Percentiles rank a stretch among this genome's conserved stretches.
These are phyloP conservation scores for Aleiodes testaceus DNA, from an alignment of 2,888 invertebrate genomes.

Conservation along the genomic window DNA sequence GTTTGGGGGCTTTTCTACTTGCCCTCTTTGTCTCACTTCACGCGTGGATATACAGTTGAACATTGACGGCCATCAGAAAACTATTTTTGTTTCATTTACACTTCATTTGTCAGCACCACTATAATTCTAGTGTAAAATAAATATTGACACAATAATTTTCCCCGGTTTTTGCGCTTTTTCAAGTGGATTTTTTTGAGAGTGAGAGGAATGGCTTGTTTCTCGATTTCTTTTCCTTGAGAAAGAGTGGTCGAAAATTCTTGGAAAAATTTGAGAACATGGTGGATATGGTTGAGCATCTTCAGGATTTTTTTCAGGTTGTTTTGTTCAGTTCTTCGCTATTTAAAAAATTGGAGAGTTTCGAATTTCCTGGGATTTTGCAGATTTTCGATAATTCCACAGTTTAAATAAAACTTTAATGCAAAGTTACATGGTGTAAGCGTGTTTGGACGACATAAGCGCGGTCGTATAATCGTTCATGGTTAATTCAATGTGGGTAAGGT, in stretches of 20 bases:
- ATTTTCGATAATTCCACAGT: too few species aligned
- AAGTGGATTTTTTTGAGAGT: too few species aligned
- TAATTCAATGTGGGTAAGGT: slow-evolving; percentile 49
- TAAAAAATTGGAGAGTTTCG: too few species aligned
- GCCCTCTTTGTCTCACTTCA: slow-evolving; percentile 18
- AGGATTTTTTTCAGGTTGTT: too few species aligned
- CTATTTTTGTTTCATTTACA: slow-evolving; percentile 22
- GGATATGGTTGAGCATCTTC: too few species aligned
- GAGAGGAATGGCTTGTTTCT: too few species aligned
- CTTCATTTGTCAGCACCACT: neutral
- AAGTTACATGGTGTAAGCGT: slow-evolving; percentile 40
- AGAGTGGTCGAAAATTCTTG: too few species aligned
- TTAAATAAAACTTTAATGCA: too few species aligned
- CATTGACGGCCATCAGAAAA: slow-evolving; percentile 21
- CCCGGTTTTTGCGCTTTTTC: neutral
- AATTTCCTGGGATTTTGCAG: too few species aligned
- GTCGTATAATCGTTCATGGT: slow-evolving; percentile 50
- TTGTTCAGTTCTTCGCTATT: too few species aligned
- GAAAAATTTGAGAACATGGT: too few species aligned
- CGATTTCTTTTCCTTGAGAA: too few species aligned
- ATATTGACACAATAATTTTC: slow-evolving; percentile 16
- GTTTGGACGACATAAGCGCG: slow-evolving; percentile 47
- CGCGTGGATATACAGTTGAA: neutral
- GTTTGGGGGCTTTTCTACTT: neutral
- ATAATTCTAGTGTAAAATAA: slow-evolving; percentile 16